These are phyloP conservation scores for Rynchops niger DNA, from an alignment of 2,113 vertebrate species.

Conservation along the genomic window DNA sequence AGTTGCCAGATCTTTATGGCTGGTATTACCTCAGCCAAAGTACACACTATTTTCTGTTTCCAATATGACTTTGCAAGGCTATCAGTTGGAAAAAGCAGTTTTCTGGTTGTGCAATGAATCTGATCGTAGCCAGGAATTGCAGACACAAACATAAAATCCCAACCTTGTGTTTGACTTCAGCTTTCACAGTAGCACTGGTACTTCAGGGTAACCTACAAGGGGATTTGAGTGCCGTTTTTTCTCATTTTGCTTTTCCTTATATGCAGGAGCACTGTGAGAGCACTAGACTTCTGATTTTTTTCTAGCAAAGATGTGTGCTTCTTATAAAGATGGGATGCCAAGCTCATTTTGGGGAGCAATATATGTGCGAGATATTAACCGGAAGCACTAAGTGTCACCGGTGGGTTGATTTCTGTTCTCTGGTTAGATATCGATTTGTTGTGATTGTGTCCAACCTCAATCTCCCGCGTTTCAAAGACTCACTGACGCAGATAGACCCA, in stretches of 20 bases:
- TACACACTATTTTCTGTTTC: conserved; percentile 31
- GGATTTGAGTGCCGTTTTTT: neutral
- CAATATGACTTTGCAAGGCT: conserved; percentile 16
- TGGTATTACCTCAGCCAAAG: conserved; percentile 26
- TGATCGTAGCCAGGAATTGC: neutral
- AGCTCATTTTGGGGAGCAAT: neutral
- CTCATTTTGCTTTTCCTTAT: neutral
- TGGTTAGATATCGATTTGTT: neutral
- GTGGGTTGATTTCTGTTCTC: neutral
- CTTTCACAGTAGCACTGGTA: neutral
- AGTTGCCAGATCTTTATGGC: conserved; percentile 44
- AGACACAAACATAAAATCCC: neutral
- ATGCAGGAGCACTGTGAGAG: neutral
- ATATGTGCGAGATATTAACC: neutral
- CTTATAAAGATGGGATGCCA: neutral
- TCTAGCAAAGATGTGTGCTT: neutral
- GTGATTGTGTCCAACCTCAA: neutral
- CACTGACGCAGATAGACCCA: neutral
- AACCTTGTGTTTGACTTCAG: neutral
- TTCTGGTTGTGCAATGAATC: conserved; percentile 11
- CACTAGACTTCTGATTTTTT: neutral
- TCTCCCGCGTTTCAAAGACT: neutral
- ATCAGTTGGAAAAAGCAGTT: neutral
- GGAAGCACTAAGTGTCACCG: neutral
- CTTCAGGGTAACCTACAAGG: neutral